Conservation (phyloP, 1,140 invertebrate species). For the Dufourea novaeangliae region DNA sequence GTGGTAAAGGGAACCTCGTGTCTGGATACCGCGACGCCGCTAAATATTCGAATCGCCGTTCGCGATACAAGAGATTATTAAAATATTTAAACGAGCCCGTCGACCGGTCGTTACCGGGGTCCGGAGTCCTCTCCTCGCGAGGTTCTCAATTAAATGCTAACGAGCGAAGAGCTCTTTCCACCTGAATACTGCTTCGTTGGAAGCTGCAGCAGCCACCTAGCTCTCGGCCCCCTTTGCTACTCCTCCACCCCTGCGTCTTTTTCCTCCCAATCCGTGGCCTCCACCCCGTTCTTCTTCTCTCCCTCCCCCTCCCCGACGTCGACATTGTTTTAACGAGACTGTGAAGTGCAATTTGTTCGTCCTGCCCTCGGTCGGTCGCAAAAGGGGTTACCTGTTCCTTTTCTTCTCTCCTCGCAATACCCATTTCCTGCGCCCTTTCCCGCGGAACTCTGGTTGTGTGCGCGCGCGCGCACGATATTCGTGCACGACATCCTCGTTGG, state of each 20-base stretch:
- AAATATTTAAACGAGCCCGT: slow-evolving; percentile 74
- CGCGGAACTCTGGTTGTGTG: not conserved
- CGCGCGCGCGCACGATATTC: slow-evolving; percentile 1
- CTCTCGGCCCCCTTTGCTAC: slow-evolving; percentile 28
- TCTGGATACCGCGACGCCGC: slow-evolving; percentile 45
- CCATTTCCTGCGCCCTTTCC: slow-evolving; percentile 18
- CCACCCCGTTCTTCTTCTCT: slow-evolving; percentile 34
- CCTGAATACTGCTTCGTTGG: slow-evolving; percentile 69
- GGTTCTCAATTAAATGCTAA: slow-evolving; percentile 75
- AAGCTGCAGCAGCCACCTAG: slow-evolving; percentile 65
- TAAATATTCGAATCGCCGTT: slow-evolving; percentile 72
- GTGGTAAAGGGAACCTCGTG: slow-evolving; percentile 20
- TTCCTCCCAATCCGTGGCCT: slow-evolving; percentile 18
- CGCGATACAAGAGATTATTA: slow-evolving; percentile 75
- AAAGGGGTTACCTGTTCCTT: slow-evolving; percentile 9
- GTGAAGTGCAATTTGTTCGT: slow-evolving; percentile 71
- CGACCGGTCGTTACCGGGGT: slow-evolving; percentile 64
- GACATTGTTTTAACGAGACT: slow-evolving; percentile 74
- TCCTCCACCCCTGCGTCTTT: not conserved
- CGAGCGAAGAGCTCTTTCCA: slow-evolving; percentile 74
- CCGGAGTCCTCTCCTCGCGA: slow-evolving; percentile 53
- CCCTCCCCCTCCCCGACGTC: slow-evolving; percentile 41
- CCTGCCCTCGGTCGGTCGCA: slow-evolving; percentile 46
- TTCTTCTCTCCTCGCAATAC: slow-evolving; percentile 40
- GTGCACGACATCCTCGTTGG: not conserved